These are phyloP conservation scores for Malacoraja senta DNA, from an alignment of 2,797 vertebrate genomes.

Conservation along the genomic window DNA sequence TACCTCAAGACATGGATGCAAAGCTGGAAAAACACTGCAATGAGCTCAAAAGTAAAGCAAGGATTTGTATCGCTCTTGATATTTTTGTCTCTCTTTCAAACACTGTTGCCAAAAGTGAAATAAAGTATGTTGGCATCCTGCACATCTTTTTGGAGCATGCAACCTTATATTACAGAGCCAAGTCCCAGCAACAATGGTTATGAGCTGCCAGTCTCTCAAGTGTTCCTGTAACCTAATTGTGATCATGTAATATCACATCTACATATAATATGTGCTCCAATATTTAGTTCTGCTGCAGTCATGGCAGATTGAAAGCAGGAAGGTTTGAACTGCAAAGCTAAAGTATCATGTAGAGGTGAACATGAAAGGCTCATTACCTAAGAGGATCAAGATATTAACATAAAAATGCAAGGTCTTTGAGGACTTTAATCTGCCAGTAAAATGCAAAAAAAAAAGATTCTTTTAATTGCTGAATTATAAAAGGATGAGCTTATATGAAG, in stretches of 20 bases:
- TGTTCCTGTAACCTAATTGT: background rate
- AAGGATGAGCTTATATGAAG: background rate
- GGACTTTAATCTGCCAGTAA: constrained; percentile 28
- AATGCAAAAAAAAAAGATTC: constrained; percentile 33
- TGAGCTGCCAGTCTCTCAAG: background rate
- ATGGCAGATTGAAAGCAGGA: background rate
- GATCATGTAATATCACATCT: background rate
- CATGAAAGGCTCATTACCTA: constrained; percentile 37
- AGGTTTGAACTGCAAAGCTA: background rate
- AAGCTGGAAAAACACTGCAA: background rate
- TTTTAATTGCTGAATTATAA: constrained; percentile 34
- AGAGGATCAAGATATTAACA: constrained; percentile 37
- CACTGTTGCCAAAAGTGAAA: background rate
- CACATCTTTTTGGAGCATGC: background rate
- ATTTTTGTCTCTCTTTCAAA: background rate
- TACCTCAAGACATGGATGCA: background rate
- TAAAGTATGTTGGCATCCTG: background rate
- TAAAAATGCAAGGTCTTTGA: constrained; percentile 34
- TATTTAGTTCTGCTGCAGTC: background rate
- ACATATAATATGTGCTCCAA: background rate
- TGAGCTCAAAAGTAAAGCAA: background rate
- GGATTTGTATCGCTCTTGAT: background rate
- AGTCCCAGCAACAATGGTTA: background rate
- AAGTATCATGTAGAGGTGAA: constrained; percentile 34
- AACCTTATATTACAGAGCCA: background rate